A percentile compares a stretch with the other conserved stretches of the same genome.
Conservation (phyloP, 2,113 vertebrate species). For the Eurypyga helias region DNA sequence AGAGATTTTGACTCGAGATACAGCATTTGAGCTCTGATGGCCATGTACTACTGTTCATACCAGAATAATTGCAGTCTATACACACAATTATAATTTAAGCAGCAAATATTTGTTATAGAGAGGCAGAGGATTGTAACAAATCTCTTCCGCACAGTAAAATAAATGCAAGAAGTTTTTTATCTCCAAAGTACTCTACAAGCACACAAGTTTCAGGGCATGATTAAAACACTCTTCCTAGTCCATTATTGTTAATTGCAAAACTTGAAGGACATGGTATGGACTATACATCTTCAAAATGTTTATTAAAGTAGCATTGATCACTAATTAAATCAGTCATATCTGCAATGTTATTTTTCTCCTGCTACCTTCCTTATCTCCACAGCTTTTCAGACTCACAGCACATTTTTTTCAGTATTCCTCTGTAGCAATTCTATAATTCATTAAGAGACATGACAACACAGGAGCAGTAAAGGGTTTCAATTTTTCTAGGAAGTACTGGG, state of each 20-base stretch:
- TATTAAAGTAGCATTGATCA: background rate
- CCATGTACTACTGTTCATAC: background rate
- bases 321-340: background rate
- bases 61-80: background rate
- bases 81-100: background rate
- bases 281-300: background rate
- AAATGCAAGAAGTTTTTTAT: background rate
- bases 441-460: background rate
- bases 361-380: background rate
- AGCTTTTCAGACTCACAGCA: background rate
- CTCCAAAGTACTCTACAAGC: background rate
- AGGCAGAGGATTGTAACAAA: background rate
- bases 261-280: background rate
- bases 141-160: background rate
- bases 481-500: background rate
- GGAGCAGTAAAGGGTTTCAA: background rate
- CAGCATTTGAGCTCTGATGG: background rate
- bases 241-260: background rate
- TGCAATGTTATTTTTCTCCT: background rate
- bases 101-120: background rate
- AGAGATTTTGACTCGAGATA: background rate
- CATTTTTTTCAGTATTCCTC: background rate
- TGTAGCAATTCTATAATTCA: background rate
- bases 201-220: background rate
- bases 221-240: background rate